Evolutionary conservation across 2,797 vertebrate genomes (phyloP).

Genomic region (Sebastes taczanowskii): DNA sequence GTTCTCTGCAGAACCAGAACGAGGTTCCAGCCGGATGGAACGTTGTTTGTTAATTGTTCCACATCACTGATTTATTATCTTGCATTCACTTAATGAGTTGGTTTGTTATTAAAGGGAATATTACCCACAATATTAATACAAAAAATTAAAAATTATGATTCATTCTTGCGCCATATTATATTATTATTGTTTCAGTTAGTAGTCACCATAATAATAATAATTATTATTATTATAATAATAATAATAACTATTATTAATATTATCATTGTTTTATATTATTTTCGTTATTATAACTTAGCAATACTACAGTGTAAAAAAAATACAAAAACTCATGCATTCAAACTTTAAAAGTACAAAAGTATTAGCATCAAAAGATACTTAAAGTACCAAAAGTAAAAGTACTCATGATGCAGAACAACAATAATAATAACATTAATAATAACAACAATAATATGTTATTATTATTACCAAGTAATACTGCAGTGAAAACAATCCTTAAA

Average conservation of each 20-base stretch:
- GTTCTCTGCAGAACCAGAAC: neutral
- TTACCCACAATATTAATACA: too few relatives aligned
- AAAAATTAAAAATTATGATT: too few relatives aligned
- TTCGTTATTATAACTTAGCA: neutral
- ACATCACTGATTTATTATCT: neutral
- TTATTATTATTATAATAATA: neutral
- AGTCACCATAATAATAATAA: neutral
- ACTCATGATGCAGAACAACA: neutral
- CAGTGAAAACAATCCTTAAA: too few relatives aligned
- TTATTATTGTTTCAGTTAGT: neutral
- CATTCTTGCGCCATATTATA: neutral
- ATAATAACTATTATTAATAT: neutral
- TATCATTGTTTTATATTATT: neutral
- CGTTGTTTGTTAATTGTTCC: neutral
- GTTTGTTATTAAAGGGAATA: neutral
- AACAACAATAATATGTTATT: too few relatives aligned
- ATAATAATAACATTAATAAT: too few relatives aligned
- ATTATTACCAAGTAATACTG: too few relatives aligned
- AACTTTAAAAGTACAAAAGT: neutral
- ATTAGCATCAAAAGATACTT: neutral
- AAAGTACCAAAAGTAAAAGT: neutral
- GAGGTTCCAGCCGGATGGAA: neutral
- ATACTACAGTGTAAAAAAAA: too few relatives aligned
- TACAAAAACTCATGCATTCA: neutral
- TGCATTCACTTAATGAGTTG: neutral